Conservation (phyloP, 2,113 vertebrate species). For the Xiphophorus couchianus region DNA sequence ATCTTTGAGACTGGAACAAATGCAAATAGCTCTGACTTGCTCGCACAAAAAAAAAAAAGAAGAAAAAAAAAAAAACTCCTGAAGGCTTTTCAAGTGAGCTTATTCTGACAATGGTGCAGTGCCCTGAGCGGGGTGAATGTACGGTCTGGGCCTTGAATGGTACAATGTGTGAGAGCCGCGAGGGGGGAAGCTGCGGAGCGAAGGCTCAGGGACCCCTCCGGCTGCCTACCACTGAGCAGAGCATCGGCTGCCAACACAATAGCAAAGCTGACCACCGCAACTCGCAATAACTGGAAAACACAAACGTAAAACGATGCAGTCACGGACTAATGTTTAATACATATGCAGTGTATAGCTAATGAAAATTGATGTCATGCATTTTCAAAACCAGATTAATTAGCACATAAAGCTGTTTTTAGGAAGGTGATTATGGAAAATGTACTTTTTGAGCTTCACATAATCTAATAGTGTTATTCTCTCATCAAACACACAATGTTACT, state of each 20-base stretch:
- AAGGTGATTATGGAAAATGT: too few relatives aligned
- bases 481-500: too few relatives aligned
- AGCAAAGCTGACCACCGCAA: conserved; percentile 33
- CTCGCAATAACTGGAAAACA: background rate
- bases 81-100: conserved; percentile 85
- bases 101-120: conserved; percentile 82
- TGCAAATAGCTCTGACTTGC: conserved; percentile 89
- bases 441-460: too few relatives aligned
- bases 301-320: background rate
- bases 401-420: too few relatives aligned
- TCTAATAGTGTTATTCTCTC: too few relatives aligned
- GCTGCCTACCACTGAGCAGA: conserved; percentile 33
- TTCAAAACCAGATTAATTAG: too few relatives aligned
- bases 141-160: conserved; percentile 72
- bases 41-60: conserved; percentile 62
- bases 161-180: conserved; percentile 66
- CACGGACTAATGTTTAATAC: too few relatives aligned
- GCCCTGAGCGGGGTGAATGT: conserved; percentile 79
- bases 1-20: conserved; percentile 90
- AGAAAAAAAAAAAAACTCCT: conserved; percentile 61
- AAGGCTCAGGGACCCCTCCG: conserved; percentile 45
- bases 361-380: too few relatives aligned
- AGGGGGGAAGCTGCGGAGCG: conserved; percentile 65
- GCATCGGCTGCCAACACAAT: conserved; percentile 18
- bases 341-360: too few relatives aligned